A percentile compares a stretch with the other conserved stretches of the same genome.
phyloP scores from a whole-genome alignment of 2,797 vertebrate genomes.

The Spheniscus humboldti region DNA sequence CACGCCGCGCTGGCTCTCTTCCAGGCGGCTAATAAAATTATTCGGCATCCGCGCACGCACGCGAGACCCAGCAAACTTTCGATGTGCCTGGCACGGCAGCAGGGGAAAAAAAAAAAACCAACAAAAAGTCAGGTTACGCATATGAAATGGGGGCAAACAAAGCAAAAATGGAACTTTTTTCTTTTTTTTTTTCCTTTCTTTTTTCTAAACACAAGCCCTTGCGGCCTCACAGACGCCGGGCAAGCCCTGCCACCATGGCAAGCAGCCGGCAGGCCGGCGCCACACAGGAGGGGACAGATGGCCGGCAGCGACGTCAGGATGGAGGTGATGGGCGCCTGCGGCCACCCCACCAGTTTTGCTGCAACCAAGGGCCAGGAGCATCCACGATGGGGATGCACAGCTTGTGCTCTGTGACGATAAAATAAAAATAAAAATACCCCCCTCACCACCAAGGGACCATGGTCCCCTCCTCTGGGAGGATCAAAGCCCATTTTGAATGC shows the following conservation, averaged over 20 bases:
- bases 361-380: not conserved
- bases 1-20: slow-evolving; percentile 21
- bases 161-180: slow-evolving; percentile 14
- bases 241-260: slow-evolving; percentile 41
- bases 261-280: slow-evolving; percentile 68
- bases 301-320: not conserved
- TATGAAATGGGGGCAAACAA: slow-evolving; percentile 44
- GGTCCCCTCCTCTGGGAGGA: not conserved
- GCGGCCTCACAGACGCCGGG: slow-evolving; percentile 17
- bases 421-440: not conserved
- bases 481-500: not conserved
- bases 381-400: accelerated
- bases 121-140: not conserved
- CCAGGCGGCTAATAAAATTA: slow-evolving; percentile 59
- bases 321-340: not conserved
- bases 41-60: slow-evolving; percentile 14
- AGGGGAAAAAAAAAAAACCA: accelerated
- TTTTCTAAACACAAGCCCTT: not conserved
- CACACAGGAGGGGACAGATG: slow-evolving; percentile 71
- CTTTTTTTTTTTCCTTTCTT: no score
- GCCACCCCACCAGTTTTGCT: not conserved
- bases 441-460: accelerated
- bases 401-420: accelerated
- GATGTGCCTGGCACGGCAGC: slow-evolving; percentile 23
- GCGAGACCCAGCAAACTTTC: slow-evolving; percentile 57